A percentile compares a stretch with the other conserved stretches of the same genome.
Conservation (phyloP, 1,140 invertebrate genomes). For the Acromyrmex echinatior region DNA sequence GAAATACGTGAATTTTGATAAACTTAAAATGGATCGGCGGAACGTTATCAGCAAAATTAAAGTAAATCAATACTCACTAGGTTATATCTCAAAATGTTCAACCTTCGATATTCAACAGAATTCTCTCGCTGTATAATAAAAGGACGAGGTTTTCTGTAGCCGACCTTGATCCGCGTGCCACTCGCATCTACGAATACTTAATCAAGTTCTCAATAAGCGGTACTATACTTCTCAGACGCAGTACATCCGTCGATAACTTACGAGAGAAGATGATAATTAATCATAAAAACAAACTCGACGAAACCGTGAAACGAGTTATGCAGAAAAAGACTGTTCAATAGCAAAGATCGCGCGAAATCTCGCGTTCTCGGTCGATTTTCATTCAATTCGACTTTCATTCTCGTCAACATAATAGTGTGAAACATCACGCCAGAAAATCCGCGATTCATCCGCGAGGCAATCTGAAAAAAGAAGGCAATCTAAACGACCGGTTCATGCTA, state of each 20-base stretch:
- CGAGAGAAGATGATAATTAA: background rate
- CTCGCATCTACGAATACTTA: conserved; percentile 36
- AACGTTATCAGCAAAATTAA: background rate
- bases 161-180: conserved; percentile 65
- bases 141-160: conserved; percentile 64
- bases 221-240: background rate
- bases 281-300: background rate
- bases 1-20: background rate
- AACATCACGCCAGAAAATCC: conserved; percentile 10
- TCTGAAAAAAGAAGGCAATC: background rate
- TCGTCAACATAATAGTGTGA: conserved; percentile 12
- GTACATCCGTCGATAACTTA: background rate
- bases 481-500: background rate
- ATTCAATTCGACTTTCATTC: conserved; percentile 12
- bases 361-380: background rate
- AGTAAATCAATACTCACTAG: conserved; percentile 62
- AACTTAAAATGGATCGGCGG: background rate
- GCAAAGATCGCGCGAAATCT: background rate
- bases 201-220: conserved; percentile 35
- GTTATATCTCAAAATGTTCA: conserved; percentile 63
- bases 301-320: background rate
- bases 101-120: conserved; percentile 73
- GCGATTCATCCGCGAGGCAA: background rate
- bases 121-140: conserved; percentile 48
- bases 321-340: background rate